Evolutionary conservation across 2,797 vertebrate species (phyloP).

Genomic region (Otus scops): DNA sequence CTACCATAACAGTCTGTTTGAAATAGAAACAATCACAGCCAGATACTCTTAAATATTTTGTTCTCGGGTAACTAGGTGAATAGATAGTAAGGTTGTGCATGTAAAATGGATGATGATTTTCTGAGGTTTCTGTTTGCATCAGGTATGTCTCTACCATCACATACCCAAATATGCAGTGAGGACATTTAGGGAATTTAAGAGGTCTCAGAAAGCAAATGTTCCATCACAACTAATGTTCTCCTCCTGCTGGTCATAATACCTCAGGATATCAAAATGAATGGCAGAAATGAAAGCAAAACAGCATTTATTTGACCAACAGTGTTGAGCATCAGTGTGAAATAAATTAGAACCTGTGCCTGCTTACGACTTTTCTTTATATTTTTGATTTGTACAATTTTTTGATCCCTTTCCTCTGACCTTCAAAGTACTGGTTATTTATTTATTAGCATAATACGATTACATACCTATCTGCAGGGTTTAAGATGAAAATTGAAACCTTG

Average conservation of each 20-base stretch:
- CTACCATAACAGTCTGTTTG: not conserved
- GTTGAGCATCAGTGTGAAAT: constrained; percentile 10
- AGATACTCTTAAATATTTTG: not conserved
- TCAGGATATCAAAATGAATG: not conserved
- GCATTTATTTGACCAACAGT: not conserved
- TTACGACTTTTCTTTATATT: not conserved
- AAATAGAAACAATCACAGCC: not conserved
- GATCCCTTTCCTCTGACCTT: constrained; percentile 43
- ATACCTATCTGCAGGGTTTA: constrained; percentile 48
- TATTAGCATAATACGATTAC: constrained; percentile 62
- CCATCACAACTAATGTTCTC: not conserved
- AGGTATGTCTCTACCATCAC: not conserved
- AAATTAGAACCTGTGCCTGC: not conserved
- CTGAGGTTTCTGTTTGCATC: not conserved
- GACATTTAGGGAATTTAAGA: not conserved
- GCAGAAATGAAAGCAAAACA: not conserved
- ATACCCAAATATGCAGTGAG: not conserved
- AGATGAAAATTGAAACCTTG: constrained; percentile 65
- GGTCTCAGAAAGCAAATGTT: not conserved
- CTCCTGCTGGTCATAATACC: not conserved
- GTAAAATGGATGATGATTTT: not conserved
- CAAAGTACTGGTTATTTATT: constrained; percentile 61
- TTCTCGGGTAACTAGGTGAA: not conserved
- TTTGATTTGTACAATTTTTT: constrained; percentile 8
- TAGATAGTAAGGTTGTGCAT: not conserved